Evolutionary conservation across 2,888 invertebrate genomes (phyloP).

Genomic region (Tipula confusa): DNA sequence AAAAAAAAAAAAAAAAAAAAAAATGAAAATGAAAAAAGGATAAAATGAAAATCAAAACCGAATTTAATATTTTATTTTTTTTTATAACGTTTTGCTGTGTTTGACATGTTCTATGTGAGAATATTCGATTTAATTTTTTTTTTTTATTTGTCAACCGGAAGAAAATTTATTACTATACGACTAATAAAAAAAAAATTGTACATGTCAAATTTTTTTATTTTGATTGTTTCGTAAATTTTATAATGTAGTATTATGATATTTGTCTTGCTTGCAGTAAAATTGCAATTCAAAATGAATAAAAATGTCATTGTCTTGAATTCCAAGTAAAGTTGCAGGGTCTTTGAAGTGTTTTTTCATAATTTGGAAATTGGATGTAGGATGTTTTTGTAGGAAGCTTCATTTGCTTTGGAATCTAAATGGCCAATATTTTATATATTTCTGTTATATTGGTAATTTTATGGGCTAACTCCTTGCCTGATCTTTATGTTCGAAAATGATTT

Average conservation of each 20-base stretch:
- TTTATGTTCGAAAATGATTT: no score
- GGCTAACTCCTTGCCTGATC: no score
- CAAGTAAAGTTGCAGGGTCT: no score
- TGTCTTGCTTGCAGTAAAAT: background rate
- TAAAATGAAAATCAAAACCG: background rate
- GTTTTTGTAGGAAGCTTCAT: no score
- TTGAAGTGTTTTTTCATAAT: no score
- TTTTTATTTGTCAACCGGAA: background rate
- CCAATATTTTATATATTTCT: no score
- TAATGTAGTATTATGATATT: no score
- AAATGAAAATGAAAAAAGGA: no score
- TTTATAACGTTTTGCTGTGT: background rate
- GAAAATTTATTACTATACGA: background rate
- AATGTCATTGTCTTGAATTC: no score
- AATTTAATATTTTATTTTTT: background rate
- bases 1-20: background rate
- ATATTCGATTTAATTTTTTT: conserved; percentile 8
- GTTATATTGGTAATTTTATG: no score
- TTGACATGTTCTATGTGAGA: background rate
- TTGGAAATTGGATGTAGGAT: no score
- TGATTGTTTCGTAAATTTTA: background rate
- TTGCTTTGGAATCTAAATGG: no score
- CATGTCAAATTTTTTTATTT: background rate
- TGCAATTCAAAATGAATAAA: background rate
- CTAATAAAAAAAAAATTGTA: background rate